Evolutionary conservation across 2,888 invertebrate genomes (phyloP), one percentile per base, ranked within the genome.

Genomic region (Ichneumon xanthorius): DNA sequence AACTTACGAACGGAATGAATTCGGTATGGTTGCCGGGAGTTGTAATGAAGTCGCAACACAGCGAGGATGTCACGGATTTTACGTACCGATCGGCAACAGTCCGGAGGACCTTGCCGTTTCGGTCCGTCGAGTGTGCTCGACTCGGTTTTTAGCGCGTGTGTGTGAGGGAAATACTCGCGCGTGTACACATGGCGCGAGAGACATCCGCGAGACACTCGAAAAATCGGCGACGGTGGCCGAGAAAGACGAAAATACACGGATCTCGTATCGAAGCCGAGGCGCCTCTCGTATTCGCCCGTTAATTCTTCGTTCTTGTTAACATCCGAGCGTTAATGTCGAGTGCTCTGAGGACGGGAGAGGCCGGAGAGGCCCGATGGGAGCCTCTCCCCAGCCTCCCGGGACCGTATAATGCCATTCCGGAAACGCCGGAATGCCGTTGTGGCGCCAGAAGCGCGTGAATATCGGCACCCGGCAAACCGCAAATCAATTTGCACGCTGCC

Each of bases 341-440:
- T 84, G 85, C 72, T 65, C 70, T 70, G 82, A 72, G 75, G 75
- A 79, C 53, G 71, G 33, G 14, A 55, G 79, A 73, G 63, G 67
- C 37, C 37, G 77, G 81, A 80, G 77, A 84, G 89, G 86, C 58
- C 11, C 22, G 22, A 11, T 22, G 79, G 80, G 75, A 84, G 87
- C 87, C 30, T 30, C 30, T 30, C 30, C 85, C 86, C 68, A 55
- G 80, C 73, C 86, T 80, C 86, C 80, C 73, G 80, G 80, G 68
- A n/a, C 68, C 80, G 80, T 86, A 85, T 90, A 90, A 90, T 88
- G 91, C 90, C 90, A 90, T 91, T 92, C 92, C 92, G 92, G 92
- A 92, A 92, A 92, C 88, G 90, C 88, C 84, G 92, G 92, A 92
- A 91, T 92, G 92, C 88, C 89, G 90, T 87, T 88, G 90, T 88